Base-by-base conservation (phyloP, 2,113 vertebrate species). In the Campylomormyrus numenius region DNA sequence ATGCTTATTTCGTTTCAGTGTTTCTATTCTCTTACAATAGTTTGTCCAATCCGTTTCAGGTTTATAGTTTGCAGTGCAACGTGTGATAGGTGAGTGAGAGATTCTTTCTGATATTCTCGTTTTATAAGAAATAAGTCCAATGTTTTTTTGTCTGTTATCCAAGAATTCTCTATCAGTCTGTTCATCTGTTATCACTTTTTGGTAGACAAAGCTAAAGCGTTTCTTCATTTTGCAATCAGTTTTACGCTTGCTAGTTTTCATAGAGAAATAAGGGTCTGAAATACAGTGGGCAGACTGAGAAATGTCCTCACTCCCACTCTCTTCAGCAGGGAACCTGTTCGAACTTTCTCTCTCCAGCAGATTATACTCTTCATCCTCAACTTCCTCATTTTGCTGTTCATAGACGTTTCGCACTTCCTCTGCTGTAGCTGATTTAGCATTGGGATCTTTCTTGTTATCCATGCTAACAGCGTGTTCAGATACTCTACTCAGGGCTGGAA, bases 71-170 rank as follows among this genome's bases (percentile, higher is more conserved):
- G 24, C 70, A 62, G 27, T 35, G 85, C 6, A 80, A 42, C 15
- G 45, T n/a, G 70, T n/a, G 53, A 74, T 62, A 77, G 2, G 88
- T 50, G 87, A 85, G 48, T 89, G 1, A 45, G 74, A 88, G 21
- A 31, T 62, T 66, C 45, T 53, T 27, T 56, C 90, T 74, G 56
- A 85, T 35, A 45, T 35, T 48, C 89, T 89, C 31, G 35, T 89
- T 53, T 42, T 46, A 89, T 87, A 70, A 27, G 53, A 85, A 70
- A 4, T 70, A 31, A 50, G 45, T 53, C 89, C 83, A 46, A 77
- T 90, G 9, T 39, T 90, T 91, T 58, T 56, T 3, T 70, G 88
- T 86, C 85, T 91, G 17, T 89, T 88, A 58, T 93, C 91, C 53
- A 83, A 88, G 46, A 24, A 53, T 27, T 90, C 85, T 4, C 80